Evolutionary conservation across 1,140 invertebrate species (phyloP).

Genomic region (Hyles euphorbiae): DNA sequence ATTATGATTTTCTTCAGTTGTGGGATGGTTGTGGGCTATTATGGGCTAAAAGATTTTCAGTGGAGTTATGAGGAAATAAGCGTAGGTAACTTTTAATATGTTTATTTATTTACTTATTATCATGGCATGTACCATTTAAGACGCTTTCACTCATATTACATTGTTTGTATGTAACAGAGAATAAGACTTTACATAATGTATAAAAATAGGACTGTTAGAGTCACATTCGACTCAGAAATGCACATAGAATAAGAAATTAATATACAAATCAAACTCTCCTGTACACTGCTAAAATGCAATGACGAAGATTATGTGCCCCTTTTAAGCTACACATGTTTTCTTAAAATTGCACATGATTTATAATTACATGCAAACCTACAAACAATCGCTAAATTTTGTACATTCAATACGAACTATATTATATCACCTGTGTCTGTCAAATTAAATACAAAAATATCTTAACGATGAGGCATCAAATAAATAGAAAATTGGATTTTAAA

Average conservation of each 20-base stretch:
- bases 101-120: conserved; percentile 73
- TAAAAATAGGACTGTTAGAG: conserved; percentile 74
- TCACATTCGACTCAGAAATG: conserved; percentile 65
- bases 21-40: no score
- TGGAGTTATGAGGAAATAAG: neutral
- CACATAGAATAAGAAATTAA: conserved; percentile 68
- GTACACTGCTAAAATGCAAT: conserved; percentile 71
- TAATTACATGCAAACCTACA: conserved; percentile 62
- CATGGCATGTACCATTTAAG: conserved; percentile 66
- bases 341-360: conserved; percentile 69
- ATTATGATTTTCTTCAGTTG: no score
- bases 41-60: no score
- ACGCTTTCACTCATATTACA: conserved; percentile 66
- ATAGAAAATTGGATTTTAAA: conserved; percentile 51
- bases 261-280: conserved; percentile 59
- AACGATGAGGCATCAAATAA: conserved; percentile 50
- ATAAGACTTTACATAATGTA: conserved; percentile 73
- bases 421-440: conserved; percentile 59
- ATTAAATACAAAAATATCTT: conserved; percentile 41
- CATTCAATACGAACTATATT: conserved; percentile 52
- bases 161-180: conserved; percentile 67
- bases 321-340: conserved; percentile 55
- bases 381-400: conserved; percentile 63
- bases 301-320: conserved; percentile 56
- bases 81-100: conserved; percentile 48